Base-by-base conservation (phyloP, 2,113 vertebrate species). In the Coryphaenoides rupestris region DNA sequence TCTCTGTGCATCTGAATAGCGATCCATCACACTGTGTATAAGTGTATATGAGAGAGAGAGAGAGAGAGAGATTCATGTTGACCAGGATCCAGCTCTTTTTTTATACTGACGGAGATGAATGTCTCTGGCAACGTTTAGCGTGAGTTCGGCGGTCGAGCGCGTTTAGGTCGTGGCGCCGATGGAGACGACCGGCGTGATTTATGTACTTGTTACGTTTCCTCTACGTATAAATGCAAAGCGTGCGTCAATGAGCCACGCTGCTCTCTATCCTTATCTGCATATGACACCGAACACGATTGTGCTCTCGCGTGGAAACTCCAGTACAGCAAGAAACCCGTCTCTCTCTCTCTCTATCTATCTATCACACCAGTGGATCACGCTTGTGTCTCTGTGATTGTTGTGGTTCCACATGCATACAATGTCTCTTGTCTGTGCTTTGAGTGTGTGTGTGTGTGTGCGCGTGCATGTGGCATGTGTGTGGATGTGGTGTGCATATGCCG, bases 101-200 rank as follows among this genome's bases (percentile, higher is more conserved):
- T 33, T 69, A 72, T 65, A 22, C 68, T 77, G 79, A 76, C n/a
- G 74, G 81, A 85, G 86, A 86, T 82, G 77, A 80, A 88, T 82
- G 80, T 57, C 46, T 69, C 79, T 84, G 82, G 84, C 77, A 75
- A 40, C 55, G 71, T 70, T 72, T 50, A 26, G 72, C 72, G 63
- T 3, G 73, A 78, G 75, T 76, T 74, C 84, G 75, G 86, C 80
- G 83, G 78, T 68, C 76, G 49, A 68, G 60, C 23, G 56, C 78
- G 79, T 84, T 85, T 74, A 76, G 76, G 75, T 87, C 79, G 75
- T 65, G 69, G 74, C 4, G 64, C 64, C 77, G 45, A 86, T 72
- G 54, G 62, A 78, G 70, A 72, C 61, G 40, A 58, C 73, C n/a
- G n/a, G 68, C 76, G 47, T 58, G 55, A 52, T 33, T 33, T 33